These are phyloP conservation scores for Chromobotia macracanthus DNA, from an alignment of 2,797 vertebrate genomes.

Conservation along the genomic window DNA sequence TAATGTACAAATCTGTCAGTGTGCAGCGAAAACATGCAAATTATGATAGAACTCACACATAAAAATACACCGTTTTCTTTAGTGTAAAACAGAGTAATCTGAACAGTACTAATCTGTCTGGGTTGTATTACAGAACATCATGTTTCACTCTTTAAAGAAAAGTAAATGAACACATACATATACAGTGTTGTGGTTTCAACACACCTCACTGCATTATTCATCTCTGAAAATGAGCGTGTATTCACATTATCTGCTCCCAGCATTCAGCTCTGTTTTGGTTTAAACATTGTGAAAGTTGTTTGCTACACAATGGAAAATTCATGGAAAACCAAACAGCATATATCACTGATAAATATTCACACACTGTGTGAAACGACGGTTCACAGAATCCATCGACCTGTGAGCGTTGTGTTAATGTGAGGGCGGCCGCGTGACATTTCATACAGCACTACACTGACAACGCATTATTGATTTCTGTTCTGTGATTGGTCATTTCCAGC, in stretches of 20 bases:
- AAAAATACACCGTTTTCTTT: too few species aligned
- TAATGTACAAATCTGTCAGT: too few species aligned
- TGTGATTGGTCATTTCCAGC: not conserved
- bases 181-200: not conserved
- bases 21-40: too few species aligned
- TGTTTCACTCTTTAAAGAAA: constrained; percentile 12
- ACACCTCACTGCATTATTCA: not conserved
- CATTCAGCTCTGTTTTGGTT: not conserved
- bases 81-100: too few species aligned
- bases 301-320: not conserved
- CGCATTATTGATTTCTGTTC: constrained; percentile 20
- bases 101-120: too few species aligned
- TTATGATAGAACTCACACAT: too few species aligned
- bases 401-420: constrained; percentile 32
- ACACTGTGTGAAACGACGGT: not conserved
- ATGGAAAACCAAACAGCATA: not conserved
- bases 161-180: not conserved
- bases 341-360: constrained; percentile 23
- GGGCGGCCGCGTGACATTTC: constrained; percentile 33
- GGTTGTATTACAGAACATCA: not conserved
- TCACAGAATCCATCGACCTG: constrained; percentile 15
- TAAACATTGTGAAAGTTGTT: not conserved
- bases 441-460: constrained; percentile 28
- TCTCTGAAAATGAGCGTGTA: not conserved
- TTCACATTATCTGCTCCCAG: not conserved